Conservation (phyloP, 2,797 vertebrate species). For the Podargus strigoides region DNA sequence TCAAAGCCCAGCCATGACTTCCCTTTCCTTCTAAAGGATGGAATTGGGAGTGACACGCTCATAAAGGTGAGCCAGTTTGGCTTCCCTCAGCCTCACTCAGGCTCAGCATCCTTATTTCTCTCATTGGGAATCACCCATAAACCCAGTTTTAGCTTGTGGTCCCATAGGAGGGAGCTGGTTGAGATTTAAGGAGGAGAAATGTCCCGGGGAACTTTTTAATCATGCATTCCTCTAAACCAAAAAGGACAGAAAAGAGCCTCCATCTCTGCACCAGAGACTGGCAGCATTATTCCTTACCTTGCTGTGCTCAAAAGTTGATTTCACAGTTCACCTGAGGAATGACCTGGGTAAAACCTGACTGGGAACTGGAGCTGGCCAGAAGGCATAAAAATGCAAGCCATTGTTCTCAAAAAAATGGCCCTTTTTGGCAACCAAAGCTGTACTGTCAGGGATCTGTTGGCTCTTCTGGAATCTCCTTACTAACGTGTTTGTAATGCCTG, state of each 20-base stretch:
- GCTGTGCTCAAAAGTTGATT: not conserved
- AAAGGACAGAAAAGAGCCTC: not conserved
- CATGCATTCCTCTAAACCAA: not conserved
- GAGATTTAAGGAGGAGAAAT: not conserved
- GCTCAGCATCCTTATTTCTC: not conserved
- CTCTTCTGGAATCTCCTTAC: constrained; percentile 22
- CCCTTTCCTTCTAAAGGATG: not conserved
- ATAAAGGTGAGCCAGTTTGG: accelerated
- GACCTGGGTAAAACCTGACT: not conserved
- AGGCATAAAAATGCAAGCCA: not conserved
- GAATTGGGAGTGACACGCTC: not conserved
- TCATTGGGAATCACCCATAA: not conserved
- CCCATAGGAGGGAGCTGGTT: not conserved
- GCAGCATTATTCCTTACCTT: not conserved
- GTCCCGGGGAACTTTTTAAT: not conserved
- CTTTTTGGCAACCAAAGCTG: constrained; percentile 30
- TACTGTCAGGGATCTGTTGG: constrained; percentile 5
- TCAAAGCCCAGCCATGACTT: not conserved
- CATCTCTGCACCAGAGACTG: accelerated
- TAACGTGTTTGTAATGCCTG: constrained; percentile 9
- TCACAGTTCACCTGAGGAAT: not conserved
- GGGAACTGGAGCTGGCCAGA: not conserved
- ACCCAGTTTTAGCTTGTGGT: not conserved
- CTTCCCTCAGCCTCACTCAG: not conserved
- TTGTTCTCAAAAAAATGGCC: not conserved